Base-by-base conservation (phyloP, 1,140 invertebrate species). In the Calephelis virginiensis region DNA sequence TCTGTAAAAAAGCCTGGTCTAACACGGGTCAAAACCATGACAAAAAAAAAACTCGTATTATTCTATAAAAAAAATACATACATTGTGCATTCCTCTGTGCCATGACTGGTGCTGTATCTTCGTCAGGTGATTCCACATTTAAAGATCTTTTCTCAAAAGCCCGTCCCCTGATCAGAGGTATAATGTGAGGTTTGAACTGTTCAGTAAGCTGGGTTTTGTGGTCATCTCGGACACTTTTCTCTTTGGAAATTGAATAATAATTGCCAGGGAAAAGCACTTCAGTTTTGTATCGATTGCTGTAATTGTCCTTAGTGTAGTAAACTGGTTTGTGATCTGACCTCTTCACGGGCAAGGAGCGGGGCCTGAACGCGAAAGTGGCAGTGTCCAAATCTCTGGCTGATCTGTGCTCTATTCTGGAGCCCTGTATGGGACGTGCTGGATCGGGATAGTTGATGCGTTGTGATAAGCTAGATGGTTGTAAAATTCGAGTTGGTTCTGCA, bases 201-300 rank as follows among this genome's bases (percentile, higher is more conserved):
- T 59, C 78, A 63, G 68, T 68, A 56, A 63, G 66, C 40, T 77
- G 40, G 8, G 72, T 68, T 50, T 75, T 70, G 49, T 77, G 73
- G 40, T 72, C 67, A 61, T 76, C 79, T 37, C 76, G 71, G 72
- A 75, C 73, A 72, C 82, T 85, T 83, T 86, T 89, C 85, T 83
- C 82, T 83, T 86, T 84, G 83, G 86, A 79, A 89, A 90, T 90
- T 81, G 78, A 68, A 40, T 84, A 76, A 74, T 88, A 90, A 87
- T 89, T 88, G 81, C 88, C 88, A 74, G 88, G 86, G 83, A 89
- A 86, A 83, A 86, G 88, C 69, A 82, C 74, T 65, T 89, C 81
- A 66, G 82, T 75, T 72, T 86, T 90, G 61, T 85, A 81, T 64
- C 80, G 82, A 62, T 81, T 81, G 43, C 66, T 66, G 10, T 63